A percentile compares a stretch with the other conserved stretches of the same genome.
Conservation (phyloP, 2,888 invertebrate genomes). For the Drosophila dives region DNA sequence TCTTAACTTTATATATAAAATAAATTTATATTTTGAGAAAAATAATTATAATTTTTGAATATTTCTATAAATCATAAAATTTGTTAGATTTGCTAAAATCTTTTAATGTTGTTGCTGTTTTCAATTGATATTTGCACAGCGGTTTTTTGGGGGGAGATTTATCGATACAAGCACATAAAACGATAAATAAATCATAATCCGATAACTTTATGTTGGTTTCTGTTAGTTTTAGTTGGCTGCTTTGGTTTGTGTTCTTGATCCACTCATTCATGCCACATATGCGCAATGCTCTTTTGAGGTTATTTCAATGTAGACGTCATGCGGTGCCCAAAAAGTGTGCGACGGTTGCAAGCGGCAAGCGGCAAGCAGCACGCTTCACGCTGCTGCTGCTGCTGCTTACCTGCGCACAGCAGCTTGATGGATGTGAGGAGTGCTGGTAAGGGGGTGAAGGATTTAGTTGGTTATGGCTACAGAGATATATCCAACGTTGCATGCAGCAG, state of each 20-base stretch:
- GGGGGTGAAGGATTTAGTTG: slow-evolving; percentile 5
- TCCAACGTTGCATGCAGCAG: slow-evolving; percentile 44
- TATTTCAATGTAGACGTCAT: slow-evolving; percentile 23
- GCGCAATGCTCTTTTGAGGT: slow-evolving; percentile 18
- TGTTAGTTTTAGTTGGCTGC: neutral
- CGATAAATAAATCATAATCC: neutral
- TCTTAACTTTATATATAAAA: neutral
- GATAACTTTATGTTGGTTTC: neutral
- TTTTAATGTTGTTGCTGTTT: neutral
- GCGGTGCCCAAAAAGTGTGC: slow-evolving; percentile 30
- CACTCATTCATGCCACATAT: slow-evolving; percentile 1
- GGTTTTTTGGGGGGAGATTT: neutral
- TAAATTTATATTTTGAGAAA: no score
- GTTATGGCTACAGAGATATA: slow-evolving; percentile 43
- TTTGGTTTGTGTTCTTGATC: slow-evolving; percentile 1
- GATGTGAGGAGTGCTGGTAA: neutral
- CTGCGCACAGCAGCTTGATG: neutral
- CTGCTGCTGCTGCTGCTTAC: slow-evolving; percentile 1
- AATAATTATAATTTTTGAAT: neutral
- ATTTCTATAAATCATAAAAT: neutral
- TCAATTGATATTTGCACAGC: neutral
- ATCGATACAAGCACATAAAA: neutral
- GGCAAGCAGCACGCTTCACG: neutral
- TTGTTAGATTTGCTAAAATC: neutral
- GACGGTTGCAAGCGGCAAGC: slow-evolving; percentile 10